phyloP scores from a whole-genome alignment of 2,888 invertebrate genomes.

The Orchesellides sinensis region DNA sequence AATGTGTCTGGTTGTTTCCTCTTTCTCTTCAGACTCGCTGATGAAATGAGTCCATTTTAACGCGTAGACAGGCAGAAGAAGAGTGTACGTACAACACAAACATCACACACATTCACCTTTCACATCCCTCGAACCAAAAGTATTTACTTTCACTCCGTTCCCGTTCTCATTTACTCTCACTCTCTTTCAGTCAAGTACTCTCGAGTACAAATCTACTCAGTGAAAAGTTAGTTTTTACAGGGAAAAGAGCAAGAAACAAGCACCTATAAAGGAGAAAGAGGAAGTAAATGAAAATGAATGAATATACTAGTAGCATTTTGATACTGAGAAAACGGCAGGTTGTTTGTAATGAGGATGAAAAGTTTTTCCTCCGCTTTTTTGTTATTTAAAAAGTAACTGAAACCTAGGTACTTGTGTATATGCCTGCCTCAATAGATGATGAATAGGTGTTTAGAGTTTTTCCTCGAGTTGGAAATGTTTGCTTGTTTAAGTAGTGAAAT shows the following conservation, averaged over 20 bases:
- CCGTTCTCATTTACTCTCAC: too few species aligned
- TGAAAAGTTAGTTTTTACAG: too few species aligned
- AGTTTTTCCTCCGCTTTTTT: background rate
- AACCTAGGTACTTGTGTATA: background rate
- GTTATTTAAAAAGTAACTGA: background rate
- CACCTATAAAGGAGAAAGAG: background rate
- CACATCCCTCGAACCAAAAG: too few species aligned
- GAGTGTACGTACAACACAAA: too few species aligned
- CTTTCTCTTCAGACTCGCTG: background rate
- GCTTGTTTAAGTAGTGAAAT: background rate
- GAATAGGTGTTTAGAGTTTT: conserved; percentile 8
- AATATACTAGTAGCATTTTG: background rate
- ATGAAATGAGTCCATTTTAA: background rate
- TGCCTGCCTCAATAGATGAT: conserved; percentile 3
- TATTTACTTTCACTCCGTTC: too few species aligned
- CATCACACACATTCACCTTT: too few species aligned
- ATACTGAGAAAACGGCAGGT: background rate
- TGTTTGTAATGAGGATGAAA: background rate
- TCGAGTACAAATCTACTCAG: too few species aligned
- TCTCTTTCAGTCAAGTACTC: too few species aligned
- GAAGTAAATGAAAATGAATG: conserved; percentile 2
- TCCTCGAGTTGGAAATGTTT: background rate
- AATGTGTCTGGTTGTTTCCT: background rate
- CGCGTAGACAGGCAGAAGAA: too few species aligned
- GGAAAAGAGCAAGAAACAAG: background rate